phyloP scores from a whole-genome alignment of 2,797 vertebrate species.

The Hemibagrus guttatus region DNA sequence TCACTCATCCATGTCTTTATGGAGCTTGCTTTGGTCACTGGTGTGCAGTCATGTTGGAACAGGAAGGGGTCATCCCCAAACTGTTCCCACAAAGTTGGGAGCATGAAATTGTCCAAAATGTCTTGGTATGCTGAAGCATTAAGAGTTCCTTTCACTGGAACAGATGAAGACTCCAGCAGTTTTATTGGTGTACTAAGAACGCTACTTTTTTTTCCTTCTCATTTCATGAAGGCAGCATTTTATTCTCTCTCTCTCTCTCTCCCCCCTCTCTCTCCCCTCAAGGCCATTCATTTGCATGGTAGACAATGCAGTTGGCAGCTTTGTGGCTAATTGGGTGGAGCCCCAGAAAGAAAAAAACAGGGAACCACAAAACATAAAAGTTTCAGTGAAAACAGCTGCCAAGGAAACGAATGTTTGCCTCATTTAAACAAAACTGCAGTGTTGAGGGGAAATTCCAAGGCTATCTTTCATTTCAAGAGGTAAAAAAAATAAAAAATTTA shows the following conservation, averaged over 20 bases:
- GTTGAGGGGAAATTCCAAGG: neutral
- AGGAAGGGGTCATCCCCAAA: too few species aligned
- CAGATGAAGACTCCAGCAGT: neutral
- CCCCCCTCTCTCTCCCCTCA: neutral
- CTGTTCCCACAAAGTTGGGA: too few species aligned
- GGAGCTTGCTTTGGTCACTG: too few species aligned
- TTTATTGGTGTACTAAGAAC: neutral
- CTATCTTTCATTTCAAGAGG: neutral
- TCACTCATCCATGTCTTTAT: too few species aligned
- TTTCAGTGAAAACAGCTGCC: slow-evolving; percentile 27
- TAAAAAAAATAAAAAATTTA: neutral
- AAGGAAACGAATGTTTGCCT: neutral
- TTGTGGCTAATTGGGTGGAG: slow-evolving; percentile 19
- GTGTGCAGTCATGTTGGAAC: too few species aligned
- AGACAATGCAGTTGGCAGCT: slow-evolving; percentile 12
- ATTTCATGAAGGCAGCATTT: neutral
- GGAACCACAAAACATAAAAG: slow-evolving; percentile 17
- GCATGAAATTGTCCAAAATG: too few species aligned
- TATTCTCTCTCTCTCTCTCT: neutral
- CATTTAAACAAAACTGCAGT: neutral
- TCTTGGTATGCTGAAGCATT: too few species aligned
- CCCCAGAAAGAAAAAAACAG: slow-evolving; percentile 5
- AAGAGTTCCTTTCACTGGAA: too few species aligned
- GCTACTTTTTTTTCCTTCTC: neutral
- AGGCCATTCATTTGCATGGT: slow-evolving; percentile 1